phyloP scores from a whole-genome alignment of 2,113 vertebrate genomes.

The Excalfactoria chinensis region DNA sequence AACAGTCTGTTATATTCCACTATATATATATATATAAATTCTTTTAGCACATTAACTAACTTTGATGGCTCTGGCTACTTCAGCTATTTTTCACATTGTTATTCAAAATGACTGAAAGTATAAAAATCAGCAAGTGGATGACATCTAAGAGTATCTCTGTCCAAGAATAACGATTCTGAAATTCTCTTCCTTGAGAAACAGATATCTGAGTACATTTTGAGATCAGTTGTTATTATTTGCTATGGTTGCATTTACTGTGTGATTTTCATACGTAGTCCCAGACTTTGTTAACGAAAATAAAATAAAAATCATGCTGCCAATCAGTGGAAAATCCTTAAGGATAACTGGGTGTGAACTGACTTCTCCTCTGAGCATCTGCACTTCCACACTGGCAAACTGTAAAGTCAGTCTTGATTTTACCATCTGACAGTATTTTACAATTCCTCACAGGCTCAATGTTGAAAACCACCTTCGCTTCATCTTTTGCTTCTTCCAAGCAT shows the following conservation, averaged over 20 bases:
- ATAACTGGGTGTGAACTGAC: neutral
- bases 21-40: neutral
- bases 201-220: neutral
- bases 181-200: neutral
- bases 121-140: neutral
- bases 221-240: neutral
- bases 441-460: neutral
- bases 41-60: neutral
- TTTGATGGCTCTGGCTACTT: neutral
- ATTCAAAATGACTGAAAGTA: neutral
- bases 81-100: neutral
- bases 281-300: neutral
- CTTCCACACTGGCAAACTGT: neutral
- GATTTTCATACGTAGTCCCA: neutral
- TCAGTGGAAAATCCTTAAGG: neutral
- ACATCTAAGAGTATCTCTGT: neutral
- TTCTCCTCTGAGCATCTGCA: neutral
- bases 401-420: neutral
- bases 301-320: neutral
- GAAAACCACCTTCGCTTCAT: neutral
- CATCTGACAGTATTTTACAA: neutral
- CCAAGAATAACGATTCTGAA: neutral
- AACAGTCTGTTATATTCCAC: neutral
- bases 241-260: neutral
- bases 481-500: neutral